Percentiles rank a stretch among this genome's conserved stretches.
Conservation (phyloP, 2,113 vertebrate species). For the Cyphomyrus discorhynchus region DNA sequence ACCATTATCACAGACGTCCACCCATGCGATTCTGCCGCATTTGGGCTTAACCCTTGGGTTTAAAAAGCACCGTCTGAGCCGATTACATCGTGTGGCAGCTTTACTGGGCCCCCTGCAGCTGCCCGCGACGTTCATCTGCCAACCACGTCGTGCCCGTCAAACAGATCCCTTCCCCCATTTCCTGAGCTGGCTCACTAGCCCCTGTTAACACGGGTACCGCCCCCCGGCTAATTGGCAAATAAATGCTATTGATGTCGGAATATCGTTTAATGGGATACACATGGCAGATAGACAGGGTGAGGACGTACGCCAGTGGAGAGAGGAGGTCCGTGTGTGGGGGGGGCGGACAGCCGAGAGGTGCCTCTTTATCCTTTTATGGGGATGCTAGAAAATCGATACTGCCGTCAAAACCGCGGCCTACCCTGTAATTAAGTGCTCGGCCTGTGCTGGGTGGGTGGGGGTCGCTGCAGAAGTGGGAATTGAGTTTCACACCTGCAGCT, state of each 20-base stretch:
- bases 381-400: conserved; percentile 50
- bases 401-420: conserved; percentile 40
- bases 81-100: background rate
- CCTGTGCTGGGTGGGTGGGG: conserved; percentile 35
- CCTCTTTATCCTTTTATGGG: background rate
- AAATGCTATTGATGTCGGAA: background rate
- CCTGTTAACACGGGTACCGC: background rate
- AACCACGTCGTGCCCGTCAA: background rate
- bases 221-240: background rate
- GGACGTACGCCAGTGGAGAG: background rate
- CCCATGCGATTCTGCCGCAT: background rate
- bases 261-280: background rate
- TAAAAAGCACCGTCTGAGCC: background rate
- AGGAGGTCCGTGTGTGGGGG: background rate
- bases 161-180: background rate
- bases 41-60: background rate
- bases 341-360: conserved; percentile 30
- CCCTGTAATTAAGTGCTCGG: conserved; percentile 59
- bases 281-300: background rate
- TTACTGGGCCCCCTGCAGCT: background rate
- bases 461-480: conserved; percentile 46
- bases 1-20: background rate
- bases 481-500: conserved; percentile 55
- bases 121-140: background rate
- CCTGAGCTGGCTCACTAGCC: background rate